Conservation (phyloP, 2,888 invertebrate species). For the Microplitis manilae region DNA sequence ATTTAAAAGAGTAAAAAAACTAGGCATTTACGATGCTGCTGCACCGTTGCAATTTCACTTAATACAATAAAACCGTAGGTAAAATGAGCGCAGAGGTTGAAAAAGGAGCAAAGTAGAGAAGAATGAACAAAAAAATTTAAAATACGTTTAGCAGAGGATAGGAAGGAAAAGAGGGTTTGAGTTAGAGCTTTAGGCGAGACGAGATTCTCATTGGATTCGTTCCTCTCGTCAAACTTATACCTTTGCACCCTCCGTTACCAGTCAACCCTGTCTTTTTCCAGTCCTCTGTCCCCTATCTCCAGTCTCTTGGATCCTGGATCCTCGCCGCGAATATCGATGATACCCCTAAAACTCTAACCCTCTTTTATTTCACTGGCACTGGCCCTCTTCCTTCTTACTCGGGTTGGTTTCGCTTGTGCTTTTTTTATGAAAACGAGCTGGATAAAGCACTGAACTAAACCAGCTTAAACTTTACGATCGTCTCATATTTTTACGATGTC, state of each 20-base stretch:
- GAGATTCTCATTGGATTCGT: conserved; percentile 27
- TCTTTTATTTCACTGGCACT: conserved; percentile 18
- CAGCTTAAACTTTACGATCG: conserved; percentile 45
- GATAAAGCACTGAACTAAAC: conserved; percentile 50
- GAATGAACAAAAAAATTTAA: conserved; percentile 10
- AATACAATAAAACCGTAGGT: conserved; percentile 66
- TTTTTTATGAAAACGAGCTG: conserved; percentile 48
- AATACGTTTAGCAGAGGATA: neutral
- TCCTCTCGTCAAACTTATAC: conserved; percentile 35
- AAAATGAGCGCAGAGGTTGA: conserved; percentile 44
- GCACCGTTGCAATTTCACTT: conserved; percentile 66
- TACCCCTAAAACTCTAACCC: conserved; percentile 36
- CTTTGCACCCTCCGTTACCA: conserved; percentile 25
- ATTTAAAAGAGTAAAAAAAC: conserved; percentile 1
- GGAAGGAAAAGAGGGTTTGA: neutral
- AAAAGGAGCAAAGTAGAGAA: neutral
- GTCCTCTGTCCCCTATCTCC: conserved; percentile 13
- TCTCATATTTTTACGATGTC: conserved; percentile 50
- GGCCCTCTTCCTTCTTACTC: conserved; percentile 3
- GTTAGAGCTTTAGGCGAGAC: conserved; percentile 31
- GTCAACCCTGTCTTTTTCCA: conserved; percentile 17
- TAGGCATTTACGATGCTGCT: conserved; percentile 58
- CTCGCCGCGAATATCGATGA: conserved; percentile 51
- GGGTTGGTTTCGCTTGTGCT: conserved; percentile 4
- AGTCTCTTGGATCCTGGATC: conserved; percentile 9